A percentile compares a stretch with the other conserved stretches of the same genome.
These are phyloP conservation scores for Platorchestia sp. DNA, from an alignment of 1,140 invertebrate genomes.

Conservation along the genomic window DNA sequence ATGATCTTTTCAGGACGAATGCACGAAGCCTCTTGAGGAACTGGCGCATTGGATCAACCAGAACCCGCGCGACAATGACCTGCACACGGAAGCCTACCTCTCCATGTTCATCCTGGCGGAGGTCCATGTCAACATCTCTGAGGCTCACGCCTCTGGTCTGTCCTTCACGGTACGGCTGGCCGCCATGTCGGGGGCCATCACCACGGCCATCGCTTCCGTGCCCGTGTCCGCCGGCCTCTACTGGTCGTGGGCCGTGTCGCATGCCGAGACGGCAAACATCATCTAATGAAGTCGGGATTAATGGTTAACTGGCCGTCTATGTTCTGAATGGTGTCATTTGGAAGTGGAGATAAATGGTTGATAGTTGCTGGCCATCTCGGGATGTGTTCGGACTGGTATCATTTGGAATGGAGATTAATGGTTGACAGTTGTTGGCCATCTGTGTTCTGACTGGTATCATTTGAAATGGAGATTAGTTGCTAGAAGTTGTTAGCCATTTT, in stretches of 20 bases:
- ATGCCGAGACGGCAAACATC: background rate
- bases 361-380: no score
- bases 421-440: no score
- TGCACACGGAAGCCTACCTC: conserved; percentile 87
- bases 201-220: conserved; percentile 20
- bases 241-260: conserved; percentile 10
- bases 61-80: conserved; percentile 79
- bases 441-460: no score
- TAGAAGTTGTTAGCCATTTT: background rate
- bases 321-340: no score
- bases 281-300: background rate
- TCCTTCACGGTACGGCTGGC: conserved; percentile 37
- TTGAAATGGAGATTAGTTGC: no score
- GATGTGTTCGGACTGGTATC: no score
- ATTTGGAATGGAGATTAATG: no score
- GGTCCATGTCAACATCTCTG: conserved; percentile 80
- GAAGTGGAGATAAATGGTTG: no score
- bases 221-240: conserved; percentile 23
- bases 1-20: conserved; percentile 87
- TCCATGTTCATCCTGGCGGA: conserved; percentile 92
- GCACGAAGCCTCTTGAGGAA: conserved; percentile 82
- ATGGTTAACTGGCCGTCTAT: no score
- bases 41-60: conserved; percentile 87
- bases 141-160: conserved; percentile 62
- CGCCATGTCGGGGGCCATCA: background rate